Conservation (phyloP, 2,888 invertebrate genomes). For the Macrophya annulata region DNA sequence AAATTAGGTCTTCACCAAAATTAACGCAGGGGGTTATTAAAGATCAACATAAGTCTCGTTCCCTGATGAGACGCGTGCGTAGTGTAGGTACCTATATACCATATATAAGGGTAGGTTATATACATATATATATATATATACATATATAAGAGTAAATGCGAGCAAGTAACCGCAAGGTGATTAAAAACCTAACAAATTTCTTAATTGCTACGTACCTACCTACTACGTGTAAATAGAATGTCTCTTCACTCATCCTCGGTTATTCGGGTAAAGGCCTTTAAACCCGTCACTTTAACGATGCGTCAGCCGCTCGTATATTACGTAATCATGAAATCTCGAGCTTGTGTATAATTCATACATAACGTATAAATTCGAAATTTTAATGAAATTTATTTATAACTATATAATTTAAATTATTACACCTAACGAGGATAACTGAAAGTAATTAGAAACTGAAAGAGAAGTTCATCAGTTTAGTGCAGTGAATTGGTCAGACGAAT, state of each 20-base stretch:
- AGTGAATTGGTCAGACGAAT: not conserved
- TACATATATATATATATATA: not conserved
- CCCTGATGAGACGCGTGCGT: not conserved
- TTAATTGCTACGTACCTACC: conserved; percentile 11
- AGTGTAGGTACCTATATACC: not conserved
- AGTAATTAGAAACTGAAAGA: not conserved
- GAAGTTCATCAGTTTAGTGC: not conserved
- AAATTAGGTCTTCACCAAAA: conserved; percentile 12
- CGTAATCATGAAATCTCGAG: conserved; percentile 7
- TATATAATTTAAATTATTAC: not conserved
- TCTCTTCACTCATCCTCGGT: not conserved
- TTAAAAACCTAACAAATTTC: conserved; percentile 3
- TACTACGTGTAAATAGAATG: not conserved
- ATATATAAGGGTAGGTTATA: not conserved
- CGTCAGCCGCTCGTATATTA: not conserved
- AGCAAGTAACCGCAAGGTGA: not conserved
- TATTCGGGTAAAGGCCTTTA: not conserved
- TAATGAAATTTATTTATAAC: not conserved
- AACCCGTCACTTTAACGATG: conserved; percentile 24
- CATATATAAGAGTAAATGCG: not conserved
- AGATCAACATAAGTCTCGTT: not conserved
- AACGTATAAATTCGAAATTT: not conserved
- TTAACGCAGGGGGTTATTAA: conserved; percentile 17
- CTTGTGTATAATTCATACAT: not conserved
- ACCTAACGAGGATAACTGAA: not conserved